A percentile compares a stretch with the other conserved stretches of the same genome.
Conservation (phyloP, 1,140 invertebrate genomes). For the Neodiprion virginianus region DNA sequence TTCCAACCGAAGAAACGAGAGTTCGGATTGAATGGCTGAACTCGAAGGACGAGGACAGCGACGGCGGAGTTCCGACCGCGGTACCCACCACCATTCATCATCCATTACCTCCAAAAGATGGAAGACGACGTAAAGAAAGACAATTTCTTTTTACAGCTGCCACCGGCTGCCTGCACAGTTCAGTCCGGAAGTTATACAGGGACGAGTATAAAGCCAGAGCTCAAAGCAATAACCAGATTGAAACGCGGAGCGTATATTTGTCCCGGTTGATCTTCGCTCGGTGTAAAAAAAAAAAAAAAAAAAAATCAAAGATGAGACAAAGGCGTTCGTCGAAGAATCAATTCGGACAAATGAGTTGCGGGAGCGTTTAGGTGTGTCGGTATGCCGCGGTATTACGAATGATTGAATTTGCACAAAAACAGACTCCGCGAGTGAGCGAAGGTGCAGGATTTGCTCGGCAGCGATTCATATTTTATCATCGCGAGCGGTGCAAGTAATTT, state of each 20-base stretch:
- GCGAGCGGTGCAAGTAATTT: conserved; percentile 30
- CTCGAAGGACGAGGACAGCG: no score
- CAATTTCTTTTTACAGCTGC: neutral
- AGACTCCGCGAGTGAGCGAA: neutral
- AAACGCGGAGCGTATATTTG: no score
- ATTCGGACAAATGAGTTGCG: neutral
- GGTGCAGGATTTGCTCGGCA: neutral
- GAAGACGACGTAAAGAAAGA: neutral
- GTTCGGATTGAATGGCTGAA: no score
- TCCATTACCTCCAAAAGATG: neutral
- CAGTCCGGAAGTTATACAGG: no score
- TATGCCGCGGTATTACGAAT: neutral
- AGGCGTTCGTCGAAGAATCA: neutral
- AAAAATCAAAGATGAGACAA: no score
- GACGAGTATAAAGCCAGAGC: neutral
- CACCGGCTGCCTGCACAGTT: no score
- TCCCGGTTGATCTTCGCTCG: no score
- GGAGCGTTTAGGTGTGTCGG: no score
- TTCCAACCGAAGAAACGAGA: no score
- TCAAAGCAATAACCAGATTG: neutral
- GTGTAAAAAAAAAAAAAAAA: no score
- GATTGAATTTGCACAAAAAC: neutral
- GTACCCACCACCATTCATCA: neutral
- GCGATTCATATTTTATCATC: conserved; percentile 39
- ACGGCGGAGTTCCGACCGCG: no score